Base-by-base conservation (phyloP, 2,797 vertebrate genomes). In the Emydoidea blandingii region DNA sequence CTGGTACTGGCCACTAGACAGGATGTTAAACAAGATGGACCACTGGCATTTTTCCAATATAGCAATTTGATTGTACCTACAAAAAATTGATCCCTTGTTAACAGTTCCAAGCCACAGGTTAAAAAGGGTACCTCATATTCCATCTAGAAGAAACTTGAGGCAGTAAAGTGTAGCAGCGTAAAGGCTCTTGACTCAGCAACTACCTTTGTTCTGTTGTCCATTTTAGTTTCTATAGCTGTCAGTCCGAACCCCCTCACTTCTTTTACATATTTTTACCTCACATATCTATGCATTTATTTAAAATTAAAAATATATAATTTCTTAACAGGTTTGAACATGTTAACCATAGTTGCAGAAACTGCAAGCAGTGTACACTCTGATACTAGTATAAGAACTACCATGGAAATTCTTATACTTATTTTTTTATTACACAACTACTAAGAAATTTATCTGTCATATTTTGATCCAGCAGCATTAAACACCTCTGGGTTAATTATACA, bases 131-230 rank as follows among this genome's bases (percentile, higher is more conserved):
- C 21, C 49, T 8, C 57, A 21, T 27, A 47, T 80, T 93, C 25
- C 41, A 50, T 0, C 25, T 2, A 79, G 0, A 0, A 79, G 14
- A 59, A 31, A 44, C 47, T 81, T 25, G 12, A 74, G 72, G 11
- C 65, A 29, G 41, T 76, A 53, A 81, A 25, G 53, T 90, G 12
- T 16, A 16, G n/a, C 50, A 91, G 44, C 0, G 0, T 52, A 34
- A 62, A 62, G 57, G 29, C 59, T 62, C 29, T 62, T 62, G 29
- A 44, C 18, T 94, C n/a, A 81, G 49, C 31, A 82, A 37, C 11
- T 90, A n/a, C 12, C 90, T 8, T 50, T 90, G 79, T 27, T 1
- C 0, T 52, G 86, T 62, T 62, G 15, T 62, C 59, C 59, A 34
- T 34, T 62, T 34, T 16, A 16, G 31, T 34, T 62, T 31, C 59